phyloP scores from a whole-genome alignment of 2,113 vertebrate species.

The Paramormyrops kingsleyae region DNA sequence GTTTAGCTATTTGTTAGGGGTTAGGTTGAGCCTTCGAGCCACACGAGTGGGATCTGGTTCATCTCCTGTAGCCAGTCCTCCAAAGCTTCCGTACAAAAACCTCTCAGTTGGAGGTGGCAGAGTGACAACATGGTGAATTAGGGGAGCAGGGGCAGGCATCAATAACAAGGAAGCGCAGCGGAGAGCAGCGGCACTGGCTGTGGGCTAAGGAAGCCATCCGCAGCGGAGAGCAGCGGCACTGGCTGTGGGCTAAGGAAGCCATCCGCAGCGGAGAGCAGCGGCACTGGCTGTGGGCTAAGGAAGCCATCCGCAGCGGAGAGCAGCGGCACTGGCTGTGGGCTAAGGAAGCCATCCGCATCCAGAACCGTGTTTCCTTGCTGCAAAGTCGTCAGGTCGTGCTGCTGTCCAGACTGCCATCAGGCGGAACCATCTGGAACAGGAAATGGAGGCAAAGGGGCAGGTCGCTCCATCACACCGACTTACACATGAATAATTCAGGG shows the following conservation, averaged over 20 bases:
- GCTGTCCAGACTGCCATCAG: neutral
- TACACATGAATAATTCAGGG: conserved; percentile 18
- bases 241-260: neutral
- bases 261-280: neutral
- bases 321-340: neutral
- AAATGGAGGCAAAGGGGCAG: neutral
- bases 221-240: no score
- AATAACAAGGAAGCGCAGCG: neutral
- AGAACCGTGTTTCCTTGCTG: conserved; percentile 20
- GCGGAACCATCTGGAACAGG: conserved; percentile 15
- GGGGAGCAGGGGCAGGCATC: neutral
- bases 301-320: neutral
- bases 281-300: neutral
- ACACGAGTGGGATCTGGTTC: neutral
- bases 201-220: neutral
- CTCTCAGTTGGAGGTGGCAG: neutral
- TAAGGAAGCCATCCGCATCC: neutral
- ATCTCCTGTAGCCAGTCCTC: neutral
- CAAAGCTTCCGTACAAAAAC: neutral
- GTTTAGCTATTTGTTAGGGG: neutral
- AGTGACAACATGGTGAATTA: neutral
- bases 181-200: neutral
- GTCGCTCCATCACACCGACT: neutral
- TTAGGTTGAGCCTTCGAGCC: neutral
- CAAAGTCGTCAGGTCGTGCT: neutral